Conservation (phyloP, 2,797 vertebrate genomes). For the Rhynchonycteris naso region DNA sequence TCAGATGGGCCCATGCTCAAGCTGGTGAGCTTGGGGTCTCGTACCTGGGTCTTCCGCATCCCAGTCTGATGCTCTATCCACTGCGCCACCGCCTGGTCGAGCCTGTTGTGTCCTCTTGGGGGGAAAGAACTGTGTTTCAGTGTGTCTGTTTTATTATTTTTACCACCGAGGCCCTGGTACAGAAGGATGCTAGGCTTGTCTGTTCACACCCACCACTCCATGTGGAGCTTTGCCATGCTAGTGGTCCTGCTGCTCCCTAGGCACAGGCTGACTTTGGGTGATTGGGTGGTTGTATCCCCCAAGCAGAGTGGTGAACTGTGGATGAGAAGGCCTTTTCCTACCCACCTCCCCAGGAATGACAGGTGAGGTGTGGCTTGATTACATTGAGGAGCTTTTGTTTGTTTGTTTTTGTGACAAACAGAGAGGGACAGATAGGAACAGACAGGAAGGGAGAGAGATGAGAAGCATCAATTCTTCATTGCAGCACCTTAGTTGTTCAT, state of each 20-base stretch:
- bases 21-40: too few species aligned
- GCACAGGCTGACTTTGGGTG: not conserved
- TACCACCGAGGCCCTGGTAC: not conserved
- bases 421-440: too few species aligned
- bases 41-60: too few species aligned
- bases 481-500: too few species aligned
- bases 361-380: not conserved
- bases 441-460: too few species aligned
- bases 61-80: too few species aligned
- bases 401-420: too few species aligned
- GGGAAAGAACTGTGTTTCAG: not conserved
- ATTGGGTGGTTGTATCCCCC: not conserved
- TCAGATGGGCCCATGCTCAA: too few species aligned
- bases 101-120: not conserved
- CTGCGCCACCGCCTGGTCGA: too few species aligned
- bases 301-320: not conserved
- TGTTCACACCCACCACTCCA: not conserved
- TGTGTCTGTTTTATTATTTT: not conserved
- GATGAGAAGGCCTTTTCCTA: not conserved
- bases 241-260: not conserved
- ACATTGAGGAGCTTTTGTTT: not conserved
- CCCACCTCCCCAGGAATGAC: not conserved
- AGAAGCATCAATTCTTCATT: too few species aligned
- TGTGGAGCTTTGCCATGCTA: not conserved
- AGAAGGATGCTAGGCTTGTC: not conserved